A percentile compares a stretch with the other conserved stretches of the same genome.
Conservation (phyloP, 2,797 vertebrate species). For the Acrossocheilus fasciatus region DNA sequence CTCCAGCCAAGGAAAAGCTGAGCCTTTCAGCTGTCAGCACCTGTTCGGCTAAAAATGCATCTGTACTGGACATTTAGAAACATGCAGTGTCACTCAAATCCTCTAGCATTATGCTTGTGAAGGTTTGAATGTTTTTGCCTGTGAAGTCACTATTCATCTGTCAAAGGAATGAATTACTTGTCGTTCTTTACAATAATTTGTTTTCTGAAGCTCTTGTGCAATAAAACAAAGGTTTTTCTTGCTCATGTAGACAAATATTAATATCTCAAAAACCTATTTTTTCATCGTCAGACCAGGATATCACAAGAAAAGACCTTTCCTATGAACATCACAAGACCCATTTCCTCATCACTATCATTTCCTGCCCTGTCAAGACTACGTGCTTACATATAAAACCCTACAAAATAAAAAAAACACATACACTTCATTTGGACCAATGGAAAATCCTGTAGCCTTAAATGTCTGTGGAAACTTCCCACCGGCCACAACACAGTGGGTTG, state of each 20-base stretch:
- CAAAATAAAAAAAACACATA: not conserved
- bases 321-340: not conserved
- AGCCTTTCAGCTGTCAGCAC: constrained; percentile 31
- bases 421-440: constrained; percentile 58
- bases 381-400: constrained; percentile 5
- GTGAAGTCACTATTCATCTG: not conserved
- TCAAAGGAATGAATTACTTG: not conserved
- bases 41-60: constrained; percentile 12
- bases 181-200: not conserved
- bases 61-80: constrained; percentile 20
- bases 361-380: not conserved
- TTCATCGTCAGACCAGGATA: not conserved
- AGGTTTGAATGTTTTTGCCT: not conserved
- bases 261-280: not conserved
- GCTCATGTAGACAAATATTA: not conserved
- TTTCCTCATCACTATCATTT: not conserved
- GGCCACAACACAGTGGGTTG: constrained; percentile 51
- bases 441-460: constrained; percentile 67
- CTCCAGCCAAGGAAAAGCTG: not conserved
- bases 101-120: not conserved
- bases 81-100: not conserved
- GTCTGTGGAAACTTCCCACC: constrained; percentile 66
- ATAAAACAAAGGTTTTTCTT: not conserved
- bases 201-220: not conserved
- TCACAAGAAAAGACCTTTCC: not conserved